These are phyloP conservation scores for Criorhina ranunculi DNA, from an alignment of 2,888 invertebrate genomes.

Conservation along the genomic window DNA sequence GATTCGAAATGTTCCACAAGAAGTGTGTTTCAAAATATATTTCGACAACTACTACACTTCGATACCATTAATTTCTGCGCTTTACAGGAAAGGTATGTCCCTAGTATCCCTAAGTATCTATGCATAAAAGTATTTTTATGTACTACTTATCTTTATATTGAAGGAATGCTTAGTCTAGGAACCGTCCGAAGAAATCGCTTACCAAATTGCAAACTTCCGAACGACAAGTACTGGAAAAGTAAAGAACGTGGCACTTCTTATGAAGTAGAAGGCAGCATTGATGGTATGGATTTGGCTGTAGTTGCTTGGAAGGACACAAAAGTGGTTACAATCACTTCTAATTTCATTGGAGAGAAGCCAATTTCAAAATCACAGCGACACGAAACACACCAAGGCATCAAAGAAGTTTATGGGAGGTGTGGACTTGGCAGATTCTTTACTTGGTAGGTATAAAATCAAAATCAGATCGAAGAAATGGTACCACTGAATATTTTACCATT, in stretches of 20 bases:
- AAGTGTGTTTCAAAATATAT: slow-evolving; percentile 16
- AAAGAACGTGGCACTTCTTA: slow-evolving; percentile 13
- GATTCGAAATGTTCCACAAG: slow-evolving; percentile 10
- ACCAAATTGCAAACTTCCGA: slow-evolving; percentile 16
- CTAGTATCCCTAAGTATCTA: not conserved
- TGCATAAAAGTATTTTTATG: slow-evolving; percentile 1
- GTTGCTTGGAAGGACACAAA: slow-evolving; percentile 11
- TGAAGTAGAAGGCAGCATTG: slow-evolving; percentile 13
- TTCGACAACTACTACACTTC: slow-evolving; percentile 33
- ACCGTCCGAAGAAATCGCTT: slow-evolving; percentile 17
- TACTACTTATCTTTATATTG: slow-evolving; percentile 13
- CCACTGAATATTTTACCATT: too few relatives aligned
- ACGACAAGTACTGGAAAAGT: slow-evolving; percentile 8
- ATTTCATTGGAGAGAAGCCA: slow-evolving; percentile 1
- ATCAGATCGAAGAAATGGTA: too few relatives aligned
- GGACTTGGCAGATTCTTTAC: not conserved
- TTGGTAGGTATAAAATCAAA: not conserved
- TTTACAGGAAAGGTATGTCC: slow-evolving; percentile 7
- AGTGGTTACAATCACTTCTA: too few relatives aligned
- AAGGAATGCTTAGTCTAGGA: slow-evolving; percentile 32
- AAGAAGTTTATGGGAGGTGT: slow-evolving; percentile 7
- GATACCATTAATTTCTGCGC: slow-evolving; percentile 20
- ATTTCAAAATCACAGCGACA: not conserved
- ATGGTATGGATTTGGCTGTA: slow-evolving; percentile 22
- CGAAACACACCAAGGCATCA: not conserved